Base-by-base conservation (phyloP, 2,797 vertebrate genomes). In the Halcyon badia region DNA sequence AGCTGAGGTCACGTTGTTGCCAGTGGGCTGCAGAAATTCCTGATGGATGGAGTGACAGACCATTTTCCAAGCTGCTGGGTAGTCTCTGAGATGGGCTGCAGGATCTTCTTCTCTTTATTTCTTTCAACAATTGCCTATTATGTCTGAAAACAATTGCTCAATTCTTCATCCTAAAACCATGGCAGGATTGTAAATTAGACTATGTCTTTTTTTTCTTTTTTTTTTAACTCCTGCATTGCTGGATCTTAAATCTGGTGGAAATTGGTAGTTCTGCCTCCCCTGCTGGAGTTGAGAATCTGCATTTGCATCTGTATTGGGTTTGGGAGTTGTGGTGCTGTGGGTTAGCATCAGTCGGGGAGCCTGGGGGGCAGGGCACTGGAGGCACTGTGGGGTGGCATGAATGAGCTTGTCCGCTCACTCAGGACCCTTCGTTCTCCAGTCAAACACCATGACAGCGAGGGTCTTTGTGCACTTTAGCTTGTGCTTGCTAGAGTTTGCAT, bases 51-150 rank as follows among this genome's bases (percentile, higher is more conserved):
- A 87, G 73, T 25, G 52, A 28, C 75, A 52, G 48, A 44, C 42
- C 2, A 2, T 76, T 82, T 90, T 92, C 70, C 30, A 73, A 19
- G 35, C 46, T 91, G 37, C 37, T 92, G 60, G 57, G 15, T 48
- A 25, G 5, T 39, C 58, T 81, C 64, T 0, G 24, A 92, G 76
- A 60, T 77, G 57, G 37, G 46, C 37, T 83, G 37, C 70, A 33
- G 75, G 33, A 58, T 51, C 33, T 7, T 31, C 37, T 64, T 87
- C 58, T 75, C 80, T 77, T 56, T 10, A 31, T 87, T 94, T 84
- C 11, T 78, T 77, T 68, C 72, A 69, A 79, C 89, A 95, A 19
- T 89, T 92, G 48, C 52, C 35, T 87, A 14, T 97, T 98, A 89
- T 96, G 75, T 87, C 75, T 84, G 62, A 49, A 82, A 91, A 96